Conservation (phyloP, 2,888 invertebrate genomes). For the Chelonus formosanus region DNA sequence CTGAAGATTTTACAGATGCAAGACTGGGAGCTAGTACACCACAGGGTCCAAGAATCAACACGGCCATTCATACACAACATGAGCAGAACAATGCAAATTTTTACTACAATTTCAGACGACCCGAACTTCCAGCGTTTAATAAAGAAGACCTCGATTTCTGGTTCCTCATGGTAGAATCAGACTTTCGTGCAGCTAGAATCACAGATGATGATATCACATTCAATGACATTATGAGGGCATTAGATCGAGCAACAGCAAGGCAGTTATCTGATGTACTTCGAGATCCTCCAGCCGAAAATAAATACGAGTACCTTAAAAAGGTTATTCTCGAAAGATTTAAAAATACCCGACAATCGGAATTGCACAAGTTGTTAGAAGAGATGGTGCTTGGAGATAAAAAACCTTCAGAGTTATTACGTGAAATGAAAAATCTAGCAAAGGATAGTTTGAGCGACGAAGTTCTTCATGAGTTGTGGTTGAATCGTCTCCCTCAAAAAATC, state of each 20-base stretch:
- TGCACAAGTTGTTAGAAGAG: conserved; percentile 37
- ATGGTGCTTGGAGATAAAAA: conserved; percentile 39
- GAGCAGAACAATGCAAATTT: too few species aligned
- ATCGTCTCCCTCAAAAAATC: too few species aligned
- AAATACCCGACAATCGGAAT: conserved; percentile 33
- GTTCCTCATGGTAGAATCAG: conserved; percentile 23
- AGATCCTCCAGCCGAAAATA: conserved; percentile 15
- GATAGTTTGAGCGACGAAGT: conserved; percentile 35
- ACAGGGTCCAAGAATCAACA: too few species aligned
- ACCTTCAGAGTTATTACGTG: conserved; percentile 40
- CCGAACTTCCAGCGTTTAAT: background rate
- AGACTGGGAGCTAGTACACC: too few species aligned
- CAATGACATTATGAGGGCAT: conserved; percentile 5
- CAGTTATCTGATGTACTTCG: conserved; percentile 22
- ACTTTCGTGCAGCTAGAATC: conserved; percentile 3
- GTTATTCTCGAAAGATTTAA: conserved; percentile 28
- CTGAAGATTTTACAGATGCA: too few species aligned
- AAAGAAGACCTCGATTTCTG: conserved; percentile 6
- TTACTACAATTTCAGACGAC: too few species aligned
- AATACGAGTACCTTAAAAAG: conserved; percentile 11
- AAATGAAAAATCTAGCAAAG: conserved; percentile 39
- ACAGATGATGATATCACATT: conserved; percentile 17
- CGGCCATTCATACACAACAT: too few species aligned
- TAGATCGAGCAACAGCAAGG: conserved; percentile 8
- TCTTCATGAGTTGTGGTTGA: conserved; percentile 17